Evolutionary conservation across 2,797 vertebrate species (phyloP), one percentile per base, ranked within the genome.

Genomic region (Ptychobarbus kaznakovi): DNA sequence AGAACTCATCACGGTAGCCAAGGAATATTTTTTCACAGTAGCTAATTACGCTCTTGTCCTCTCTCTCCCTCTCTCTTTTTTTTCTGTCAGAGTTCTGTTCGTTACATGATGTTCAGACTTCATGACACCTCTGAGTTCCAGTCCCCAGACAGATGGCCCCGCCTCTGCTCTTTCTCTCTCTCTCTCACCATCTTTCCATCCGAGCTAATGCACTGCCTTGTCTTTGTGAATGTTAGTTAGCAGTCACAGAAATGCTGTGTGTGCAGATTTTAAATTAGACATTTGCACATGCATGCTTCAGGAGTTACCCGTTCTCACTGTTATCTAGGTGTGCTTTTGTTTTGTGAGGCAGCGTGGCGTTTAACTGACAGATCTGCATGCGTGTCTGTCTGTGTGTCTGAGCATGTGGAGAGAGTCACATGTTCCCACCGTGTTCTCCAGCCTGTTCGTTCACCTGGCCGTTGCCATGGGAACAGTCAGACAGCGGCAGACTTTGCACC

Each of bases 381-480:
- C 13, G 5, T n/a, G 68, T 61, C 38, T 80, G 73, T 61, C 32
- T 70, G 63, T 76, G 51, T 86, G 70, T 81, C 70, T 81, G 77
- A 80, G 82, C 73, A 51, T 87, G 80, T 81, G 65, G 44, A 28
- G 89, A 87, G 91, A 91, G 92, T 94, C 94, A 93, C 93, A 91
- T 94, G 94, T 88, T 94, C 87, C 66, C 77, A 89, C 88, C 82
- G 88, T 92, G 93, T 94, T 93, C 91, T 93, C 89, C 86, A 92
- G 92, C 90, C 94, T 89, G 93, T 94, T 92, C 93, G 92, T 94
- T 94, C 94, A 96, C 95, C 95, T 96, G 95, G 93, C 93, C 93
- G 94, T 96, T 95, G 93, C 94, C 93, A 96, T 96, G 95, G 95
- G 92, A 96, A 96, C 95, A 95, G 94, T 91, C 93, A 94, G 94